A percentile compares a stretch with the other conserved stretches of the same genome.
These are phyloP conservation scores for Argyrosomus japonicus DNA, from an alignment of 2,113 vertebrate species.

Conservation along the genomic window DNA sequence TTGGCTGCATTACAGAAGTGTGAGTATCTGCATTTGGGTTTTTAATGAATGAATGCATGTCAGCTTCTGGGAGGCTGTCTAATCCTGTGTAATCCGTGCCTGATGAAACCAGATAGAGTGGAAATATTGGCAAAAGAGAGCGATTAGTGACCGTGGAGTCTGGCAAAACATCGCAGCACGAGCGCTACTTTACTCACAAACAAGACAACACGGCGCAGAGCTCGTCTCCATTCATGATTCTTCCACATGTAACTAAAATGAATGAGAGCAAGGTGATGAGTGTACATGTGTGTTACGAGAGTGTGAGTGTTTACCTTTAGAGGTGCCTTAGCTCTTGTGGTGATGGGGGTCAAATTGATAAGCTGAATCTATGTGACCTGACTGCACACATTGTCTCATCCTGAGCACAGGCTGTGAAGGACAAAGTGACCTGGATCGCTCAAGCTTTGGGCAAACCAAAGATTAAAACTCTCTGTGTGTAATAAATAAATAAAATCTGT, in stretches of 20 bases:
- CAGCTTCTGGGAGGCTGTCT: slow-evolving; percentile 73
- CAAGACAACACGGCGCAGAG: slow-evolving; percentile 4
- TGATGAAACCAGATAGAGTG: slow-evolving; percentile 82
- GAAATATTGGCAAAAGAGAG: slow-evolving; percentile 81
- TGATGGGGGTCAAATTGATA: not conserved
- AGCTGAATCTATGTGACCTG: slow-evolving; percentile 18
- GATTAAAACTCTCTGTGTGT: slow-evolving; percentile 60
- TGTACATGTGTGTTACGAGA: not conserved
- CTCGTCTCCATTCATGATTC: slow-evolving; percentile 52
- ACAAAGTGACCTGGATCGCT: slow-evolving; percentile 67
- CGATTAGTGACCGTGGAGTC: slow-evolving; percentile 78
- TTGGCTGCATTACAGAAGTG: slow-evolving; percentile 32
- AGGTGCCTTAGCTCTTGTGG: not conserved
- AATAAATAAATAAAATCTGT: slow-evolving; percentile 64
- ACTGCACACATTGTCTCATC: slow-evolving; percentile 20
- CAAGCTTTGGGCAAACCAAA: slow-evolving; percentile 60
- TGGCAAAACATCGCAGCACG: slow-evolving; percentile 71
- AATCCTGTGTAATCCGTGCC: slow-evolving; percentile 83
- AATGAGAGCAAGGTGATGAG: not conserved
- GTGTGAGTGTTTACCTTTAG: not conserved
- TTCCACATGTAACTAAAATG: not conserved
- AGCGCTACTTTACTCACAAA: slow-evolving; percentile 62
- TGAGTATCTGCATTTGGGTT: slow-evolving; percentile 52
- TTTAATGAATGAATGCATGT: slow-evolving; percentile 81
- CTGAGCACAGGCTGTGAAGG: slow-evolving; percentile 56